Base-by-base conservation (phyloP, 2,888 invertebrate species). In the Gerris lacustris region DNA sequence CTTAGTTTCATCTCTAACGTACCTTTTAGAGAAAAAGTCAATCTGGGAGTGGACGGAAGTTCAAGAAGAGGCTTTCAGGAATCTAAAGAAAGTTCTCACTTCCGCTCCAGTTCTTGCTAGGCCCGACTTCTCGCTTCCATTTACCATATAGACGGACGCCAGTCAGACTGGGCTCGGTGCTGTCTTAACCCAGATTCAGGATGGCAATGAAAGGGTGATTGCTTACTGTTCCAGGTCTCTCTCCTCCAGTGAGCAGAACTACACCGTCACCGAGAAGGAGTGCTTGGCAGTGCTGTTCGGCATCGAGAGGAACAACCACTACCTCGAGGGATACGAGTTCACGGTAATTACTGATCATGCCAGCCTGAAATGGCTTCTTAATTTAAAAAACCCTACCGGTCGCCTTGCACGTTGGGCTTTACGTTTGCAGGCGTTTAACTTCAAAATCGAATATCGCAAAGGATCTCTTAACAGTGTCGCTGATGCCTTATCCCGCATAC, bases 271-370 rank as follows among this genome's bases (percentile, higher is more conserved):
- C 0, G 75, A 76, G 68, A 70, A 67, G 45, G 76, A 78, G 62
- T 77, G 76, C 45, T 72, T 76, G 0, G 76, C 76, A 0, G 74
- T 77, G 0, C 17, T 76, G 0, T 76, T 73, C 73, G 72, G 74
- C 0, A 72, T 77, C 11, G 70, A 72, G 4, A 74, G 74, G 64
- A 75, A 73, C 15, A 68, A 76, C 11, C 71, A 70, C 1, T 77
- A 77, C 63, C n/a, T 77, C 1, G 76, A 77, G 62, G 77, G 76
- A 0, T 70, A 70, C 11, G 63, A 69, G 2, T 78, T 78, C 66
- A 75, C 69, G 6, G 77, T 78, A 0, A 73, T 78, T 0, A 78
- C 76, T 0, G 76, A 78, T 55, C 74, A 77, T 31, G 45, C 71
- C 11, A 75, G 74, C 44, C 55, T 55, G 2, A 55, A 55, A 55